phyloP scores from a whole-genome alignment of 1,140 invertebrate genomes.

The Drosophila kepulauana region DNA sequence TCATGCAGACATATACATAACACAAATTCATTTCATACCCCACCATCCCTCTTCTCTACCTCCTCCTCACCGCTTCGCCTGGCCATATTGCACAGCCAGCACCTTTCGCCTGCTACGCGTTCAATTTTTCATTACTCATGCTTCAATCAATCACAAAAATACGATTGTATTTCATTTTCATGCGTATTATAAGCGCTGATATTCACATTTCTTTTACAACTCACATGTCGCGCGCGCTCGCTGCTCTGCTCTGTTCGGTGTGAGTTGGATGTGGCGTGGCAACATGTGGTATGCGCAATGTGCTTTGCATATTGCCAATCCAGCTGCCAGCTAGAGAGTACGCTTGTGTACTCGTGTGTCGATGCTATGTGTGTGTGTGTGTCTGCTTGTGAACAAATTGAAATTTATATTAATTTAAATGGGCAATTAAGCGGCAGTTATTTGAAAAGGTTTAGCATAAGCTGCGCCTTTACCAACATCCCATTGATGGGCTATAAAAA shows the following conservation, averaged over 20 bases:
- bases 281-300: constrained; percentile 73
- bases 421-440: constrained; percentile 71
- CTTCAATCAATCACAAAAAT: constrained; percentile 83
- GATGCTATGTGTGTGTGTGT: constrained; percentile 7
- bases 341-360: constrained; percentile 13
- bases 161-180: constrained; percentile 83
- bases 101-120: constrained; percentile 65
- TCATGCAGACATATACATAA: constrained; percentile 79
- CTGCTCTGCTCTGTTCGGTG: constrained; percentile 10
- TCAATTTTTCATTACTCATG: constrained; percentile 84
- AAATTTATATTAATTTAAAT: constrained; percentile 83
- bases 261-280: constrained; percentile 31
- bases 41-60: not conserved
- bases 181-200: constrained; percentile 81
- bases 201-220: constrained; percentile 75
- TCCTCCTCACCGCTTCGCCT: not conserved
- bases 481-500: constrained; percentile 47
- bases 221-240: constrained; percentile 49
- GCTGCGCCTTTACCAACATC: constrained; percentile 45
- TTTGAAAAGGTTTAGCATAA: constrained; percentile 68
- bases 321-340: constrained; percentile 19
- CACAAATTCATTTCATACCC: constrained; percentile 32
- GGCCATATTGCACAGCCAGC: constrained; percentile 13
- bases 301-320: constrained; percentile 68
- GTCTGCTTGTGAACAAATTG: constrained; percentile 59